These are phyloP conservation scores for Caenorhabditis elegans DNA, from an alignment of 1,140 invertebrate genomes.

Conservation along the genomic window WBcel235 BX284602.5:4521001-4521500, in stretches of 20 bases:
- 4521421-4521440: conserved; percentile 90
- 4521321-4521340: conserved; percentile 95
- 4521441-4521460: conserved; percentile 65
- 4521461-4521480: conserved; percentile 63
- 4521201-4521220: background rate
- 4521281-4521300: conserved; percentile 94
- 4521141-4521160: no score
- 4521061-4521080: background rate
- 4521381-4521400: conserved; percentile 92
- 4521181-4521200: background rate
- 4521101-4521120: background rate
- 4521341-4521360: conserved; percentile 89
- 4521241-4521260: background rate
- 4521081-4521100: background rate
- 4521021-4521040: background rate
- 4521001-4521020: background rate
- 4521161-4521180: background rate
- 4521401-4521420: conserved; percentile 94
- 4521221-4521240: background rate
- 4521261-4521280: conserved; percentile 73
- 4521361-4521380: conserved; percentile 89
- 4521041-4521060: background rate
- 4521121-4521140: no score
- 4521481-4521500: conserved; percentile 37
- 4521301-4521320: conserved; percentile 82